A percentile compares a stretch with the other conserved stretches of the same genome.
These are phyloP conservation scores for Eublepharis macularius DNA, from an alignment of 2,113 vertebrate genomes.

Conservation along the genomic window DNA sequence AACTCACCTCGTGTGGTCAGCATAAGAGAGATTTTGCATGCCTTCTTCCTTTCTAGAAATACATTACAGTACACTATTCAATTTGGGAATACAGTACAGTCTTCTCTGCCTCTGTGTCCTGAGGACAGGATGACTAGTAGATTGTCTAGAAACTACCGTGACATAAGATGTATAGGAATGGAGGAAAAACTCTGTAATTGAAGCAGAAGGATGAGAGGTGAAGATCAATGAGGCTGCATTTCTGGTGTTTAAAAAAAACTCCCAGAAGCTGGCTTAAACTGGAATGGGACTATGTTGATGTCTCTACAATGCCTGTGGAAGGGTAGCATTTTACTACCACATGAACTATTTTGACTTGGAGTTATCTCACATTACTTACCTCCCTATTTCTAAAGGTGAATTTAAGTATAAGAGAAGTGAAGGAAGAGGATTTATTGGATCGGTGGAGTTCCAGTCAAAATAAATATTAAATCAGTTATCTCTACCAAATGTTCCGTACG, in stretches of 20 bases:
- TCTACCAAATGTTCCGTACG: not conserved
- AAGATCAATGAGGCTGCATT: not conserved
- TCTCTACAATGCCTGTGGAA: not conserved
- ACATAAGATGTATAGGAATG: not conserved
- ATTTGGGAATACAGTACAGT: not conserved
- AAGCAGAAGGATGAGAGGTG: too few relatives aligned
- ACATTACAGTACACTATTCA: not conserved
- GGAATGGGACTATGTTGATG: not conserved
- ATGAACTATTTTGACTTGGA: not conserved
- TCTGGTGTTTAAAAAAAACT: not conserved
- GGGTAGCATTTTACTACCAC: not conserved
- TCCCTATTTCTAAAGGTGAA: not conserved
- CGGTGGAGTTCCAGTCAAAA: not conserved
- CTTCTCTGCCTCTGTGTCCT: not conserved
- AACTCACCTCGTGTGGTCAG: not conserved
- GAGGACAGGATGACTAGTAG: not conserved
- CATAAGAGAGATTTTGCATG: not conserved
- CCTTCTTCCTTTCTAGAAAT: too few relatives aligned
- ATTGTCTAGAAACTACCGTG: not conserved
- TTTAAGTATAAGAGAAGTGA: not conserved
- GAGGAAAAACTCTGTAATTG: not conserved
- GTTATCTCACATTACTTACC: not conserved
- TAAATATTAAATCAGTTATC: not conserved
- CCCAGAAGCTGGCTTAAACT: not conserved
- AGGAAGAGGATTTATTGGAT: not conserved